Conservation (phyloP, 2,888 invertebrate species). For the Caenorhabditis doughertyi region DNA sequence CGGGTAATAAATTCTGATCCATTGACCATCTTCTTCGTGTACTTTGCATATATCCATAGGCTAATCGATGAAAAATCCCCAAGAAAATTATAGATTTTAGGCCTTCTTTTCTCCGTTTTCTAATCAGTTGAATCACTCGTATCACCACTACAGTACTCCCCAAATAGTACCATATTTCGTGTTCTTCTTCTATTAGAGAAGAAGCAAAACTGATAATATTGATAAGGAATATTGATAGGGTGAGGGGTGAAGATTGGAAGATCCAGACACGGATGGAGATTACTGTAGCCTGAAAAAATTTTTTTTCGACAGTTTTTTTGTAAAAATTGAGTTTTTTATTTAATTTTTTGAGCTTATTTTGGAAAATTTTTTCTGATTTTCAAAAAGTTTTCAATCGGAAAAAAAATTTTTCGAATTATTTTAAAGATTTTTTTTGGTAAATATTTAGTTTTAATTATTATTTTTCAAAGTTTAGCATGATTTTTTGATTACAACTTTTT, state of each 20-base stretch:
- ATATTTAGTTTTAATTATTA: no score
- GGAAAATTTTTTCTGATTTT: no score
- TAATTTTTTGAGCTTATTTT: no score
- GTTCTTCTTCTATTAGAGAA: conserved; percentile 80
- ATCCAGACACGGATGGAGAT: conserved; percentile 14
- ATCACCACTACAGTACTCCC: conserved; percentile 29
- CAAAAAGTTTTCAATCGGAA: no score
- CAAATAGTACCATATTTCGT: conserved; percentile 77
- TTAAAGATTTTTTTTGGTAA: no score
- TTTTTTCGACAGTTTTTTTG: no score
- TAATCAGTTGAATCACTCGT: not conserved
- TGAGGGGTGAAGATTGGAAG: not conserved
- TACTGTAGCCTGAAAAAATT: conserved; percentile 35
- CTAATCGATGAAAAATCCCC: conserved; percentile 67
- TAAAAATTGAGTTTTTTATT: no score
- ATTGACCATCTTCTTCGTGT: conserved; percentile 75
- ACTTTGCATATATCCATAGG: conserved; percentile 59
- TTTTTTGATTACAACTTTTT: no score
- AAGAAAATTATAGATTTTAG: not conserved
- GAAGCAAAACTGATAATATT: conserved; percentile 70
- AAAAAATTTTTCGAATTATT: no score
- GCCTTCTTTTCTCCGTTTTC: not conserved
- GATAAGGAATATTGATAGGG: conserved; percentile 23
- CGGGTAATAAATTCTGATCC: conserved; percentile 57
- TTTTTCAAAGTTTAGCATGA: no score